phyloP scores from a whole-genome alignment of 2,888 invertebrate genomes.

The Odontomyia ornata region DNA sequence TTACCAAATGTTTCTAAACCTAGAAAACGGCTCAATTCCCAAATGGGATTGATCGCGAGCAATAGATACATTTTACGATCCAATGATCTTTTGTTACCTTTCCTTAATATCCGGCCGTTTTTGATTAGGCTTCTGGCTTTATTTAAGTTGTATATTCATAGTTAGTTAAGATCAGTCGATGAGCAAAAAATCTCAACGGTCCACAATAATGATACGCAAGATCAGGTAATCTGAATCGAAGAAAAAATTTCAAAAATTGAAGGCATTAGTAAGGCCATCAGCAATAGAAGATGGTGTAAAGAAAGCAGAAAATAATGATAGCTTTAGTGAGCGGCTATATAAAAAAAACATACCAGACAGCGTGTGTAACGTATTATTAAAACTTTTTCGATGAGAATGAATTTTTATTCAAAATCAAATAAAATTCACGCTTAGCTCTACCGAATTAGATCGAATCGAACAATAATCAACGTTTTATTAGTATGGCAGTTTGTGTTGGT shows the following conservation, averaged over 20 bases:
- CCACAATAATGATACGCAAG: neutral
- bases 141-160: constrained; percentile 14
- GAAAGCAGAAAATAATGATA: constrained; percentile 17
- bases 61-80: constrained; percentile 1
- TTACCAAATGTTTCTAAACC: too few species aligned
- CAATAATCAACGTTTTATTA: constrained; percentile 12
- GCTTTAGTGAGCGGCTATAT: neutral
- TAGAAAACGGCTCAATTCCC: neutral
- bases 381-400: constrained; percentile 27
- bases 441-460: constrained; percentile 30
- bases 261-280: constrained; percentile 9
- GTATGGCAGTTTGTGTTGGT: neutral
- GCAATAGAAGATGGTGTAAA: constrained; percentile 10
- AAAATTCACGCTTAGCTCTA: constrained; percentile 22
- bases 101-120: constrained; percentile 21
- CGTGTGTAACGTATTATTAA: neutral
- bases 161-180: neutral
- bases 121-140: constrained; percentile 42
- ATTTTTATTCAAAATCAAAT: constrained; percentile 19
- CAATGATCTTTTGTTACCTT: constrained; percentile 36
- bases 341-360: neutral
- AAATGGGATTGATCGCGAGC: neutral
- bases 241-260: neutral
- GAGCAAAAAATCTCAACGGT: neutral
- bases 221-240: neutral